Evolutionary conservation across 2,888 invertebrate species (phyloP).

Genomic region (Drosophila borborema): DNA sequence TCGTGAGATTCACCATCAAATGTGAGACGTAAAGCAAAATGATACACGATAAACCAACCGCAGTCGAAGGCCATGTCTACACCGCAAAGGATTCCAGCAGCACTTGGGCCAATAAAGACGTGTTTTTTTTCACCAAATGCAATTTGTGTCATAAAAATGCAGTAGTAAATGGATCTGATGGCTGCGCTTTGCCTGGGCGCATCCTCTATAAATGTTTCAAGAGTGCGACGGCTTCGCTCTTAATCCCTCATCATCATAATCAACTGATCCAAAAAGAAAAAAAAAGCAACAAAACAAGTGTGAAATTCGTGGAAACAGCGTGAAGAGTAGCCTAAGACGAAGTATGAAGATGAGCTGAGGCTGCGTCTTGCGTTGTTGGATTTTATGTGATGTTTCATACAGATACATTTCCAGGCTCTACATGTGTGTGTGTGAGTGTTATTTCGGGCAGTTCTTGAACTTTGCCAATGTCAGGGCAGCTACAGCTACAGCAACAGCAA

Average conservation of each 20-base stretch:
- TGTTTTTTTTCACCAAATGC: not conserved
- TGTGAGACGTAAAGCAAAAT: conserved; percentile 25
- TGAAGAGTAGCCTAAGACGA: conserved; percentile 45
- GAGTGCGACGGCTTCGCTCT: conserved; percentile 51
- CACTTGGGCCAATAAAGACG: conserved; percentile 8
- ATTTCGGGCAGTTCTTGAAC: conserved; percentile 66
- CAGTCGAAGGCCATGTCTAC: conserved; percentile 22
- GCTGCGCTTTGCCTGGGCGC: conserved; percentile 36
- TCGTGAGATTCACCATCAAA: conserved; percentile 7
- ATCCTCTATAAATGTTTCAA: conserved; percentile 48
- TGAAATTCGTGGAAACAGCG: conserved; percentile 76
- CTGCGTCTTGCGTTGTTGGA: conserved; percentile 25
- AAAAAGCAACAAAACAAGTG: conserved; percentile 46
- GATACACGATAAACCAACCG: conserved; percentile 22
- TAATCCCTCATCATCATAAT: conserved; percentile 76
- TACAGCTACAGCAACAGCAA: not conserved
- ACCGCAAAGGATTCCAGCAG: not conserved
- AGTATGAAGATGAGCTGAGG: conserved; percentile 15
- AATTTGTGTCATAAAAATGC: conserved; percentile 61
- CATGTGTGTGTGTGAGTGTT: conserved; percentile 17
- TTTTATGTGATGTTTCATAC: conserved; percentile 30
- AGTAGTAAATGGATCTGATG: conserved; percentile 60
- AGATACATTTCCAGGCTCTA: conserved; percentile 29
- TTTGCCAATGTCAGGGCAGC: conserved; percentile 68
- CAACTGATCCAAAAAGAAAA: conserved; percentile 49